phyloP scores from a whole-genome alignment of 2,888 invertebrate genomes.

The Philereme vetulata region DNA sequence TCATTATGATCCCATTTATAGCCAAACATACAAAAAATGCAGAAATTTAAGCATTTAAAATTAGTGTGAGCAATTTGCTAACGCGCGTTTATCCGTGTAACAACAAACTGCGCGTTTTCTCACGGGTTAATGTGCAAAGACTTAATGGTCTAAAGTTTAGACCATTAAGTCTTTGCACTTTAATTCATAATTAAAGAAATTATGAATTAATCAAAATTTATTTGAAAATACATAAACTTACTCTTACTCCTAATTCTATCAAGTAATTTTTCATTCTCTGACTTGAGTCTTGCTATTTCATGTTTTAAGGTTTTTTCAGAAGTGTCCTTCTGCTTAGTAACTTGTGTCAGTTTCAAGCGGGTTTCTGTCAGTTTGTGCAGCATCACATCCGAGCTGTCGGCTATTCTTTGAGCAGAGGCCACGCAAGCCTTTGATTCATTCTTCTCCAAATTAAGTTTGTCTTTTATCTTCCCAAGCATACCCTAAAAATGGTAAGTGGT shows the following conservation, averaged over 20 bases:
- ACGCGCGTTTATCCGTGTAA: no score
- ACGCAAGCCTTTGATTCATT: slow-evolving; percentile 75
- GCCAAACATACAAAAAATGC: no score
- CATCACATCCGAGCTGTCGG: slow-evolving; percentile 69
- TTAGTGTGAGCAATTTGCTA: no score
- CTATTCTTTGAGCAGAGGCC: slow-evolving; percentile 70
- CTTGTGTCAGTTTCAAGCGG: slow-evolving; percentile 58
- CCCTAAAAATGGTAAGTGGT: slow-evolving; percentile 43
- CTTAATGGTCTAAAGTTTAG: no score
- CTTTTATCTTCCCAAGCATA: slow-evolving; percentile 56
- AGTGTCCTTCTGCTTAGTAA: slow-evolving; percentile 70
- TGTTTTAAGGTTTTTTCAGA: slow-evolving; percentile 62
- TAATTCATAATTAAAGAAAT: no score
- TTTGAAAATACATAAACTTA: slow-evolving; percentile 39
- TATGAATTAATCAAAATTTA: no score
- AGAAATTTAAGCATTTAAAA: no score
- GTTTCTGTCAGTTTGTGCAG: slow-evolving; percentile 59
- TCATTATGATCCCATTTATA: no score
- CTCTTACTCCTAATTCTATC: slow-evolving; percentile 69
- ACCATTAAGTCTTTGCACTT: no score
- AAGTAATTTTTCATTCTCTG: slow-evolving; percentile 69
- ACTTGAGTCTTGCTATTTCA: slow-evolving; percentile 66
- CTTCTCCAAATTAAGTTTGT: slow-evolving; percentile 62
- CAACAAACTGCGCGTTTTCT: no score
- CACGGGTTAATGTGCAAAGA: no score